Evolutionary conservation across 1,140 invertebrate species (phyloP).

Genomic region (Nephotettix cincticeps): DNA sequence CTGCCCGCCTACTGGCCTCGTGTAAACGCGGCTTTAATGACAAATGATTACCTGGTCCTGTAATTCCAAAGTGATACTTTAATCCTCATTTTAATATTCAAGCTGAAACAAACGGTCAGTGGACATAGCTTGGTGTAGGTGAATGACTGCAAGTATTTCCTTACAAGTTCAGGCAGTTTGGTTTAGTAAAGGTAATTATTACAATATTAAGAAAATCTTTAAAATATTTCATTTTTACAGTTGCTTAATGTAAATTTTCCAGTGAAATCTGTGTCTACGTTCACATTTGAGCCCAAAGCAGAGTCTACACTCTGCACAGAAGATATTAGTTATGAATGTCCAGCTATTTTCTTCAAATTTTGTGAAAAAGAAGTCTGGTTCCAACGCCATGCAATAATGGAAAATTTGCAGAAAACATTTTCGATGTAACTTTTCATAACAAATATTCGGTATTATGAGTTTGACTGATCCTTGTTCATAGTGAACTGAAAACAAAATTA

Average conservation of each 20-base stretch:
- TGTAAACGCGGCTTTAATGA: too few species aligned
- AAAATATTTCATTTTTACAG: not conserved
- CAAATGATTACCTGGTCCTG: too few species aligned
- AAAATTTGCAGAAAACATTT: conserved; percentile 45
- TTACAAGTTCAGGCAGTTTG: too few species aligned
- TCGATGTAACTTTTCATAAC: too few species aligned
- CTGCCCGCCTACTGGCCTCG: too few species aligned
- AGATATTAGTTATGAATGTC: conserved; percentile 62
- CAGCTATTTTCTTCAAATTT: conserved; percentile 53
- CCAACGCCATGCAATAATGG: conserved; percentile 61
- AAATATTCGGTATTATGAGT: not conserved
- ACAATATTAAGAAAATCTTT: conserved; percentile 29
- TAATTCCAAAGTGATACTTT: too few species aligned
- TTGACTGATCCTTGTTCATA: not conserved
- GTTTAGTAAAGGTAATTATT: too few species aligned
- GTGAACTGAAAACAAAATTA: too few species aligned
- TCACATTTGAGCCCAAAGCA: conserved; percentile 56
- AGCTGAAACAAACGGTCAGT: too few species aligned
- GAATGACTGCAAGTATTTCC: too few species aligned
- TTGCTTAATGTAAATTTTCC: conserved; percentile 14
- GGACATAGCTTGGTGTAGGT: too few species aligned
- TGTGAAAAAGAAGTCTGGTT: conserved; percentile 60
- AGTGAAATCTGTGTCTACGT: conserved; percentile 60
- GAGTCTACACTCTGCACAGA: conserved; percentile 56
- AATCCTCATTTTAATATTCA: too few species aligned